Percentiles rank a stretch among this genome's conserved stretches.
phyloP scores from a whole-genome alignment of 1,140 invertebrate species.

The Mesaphorura yosii region DNA sequence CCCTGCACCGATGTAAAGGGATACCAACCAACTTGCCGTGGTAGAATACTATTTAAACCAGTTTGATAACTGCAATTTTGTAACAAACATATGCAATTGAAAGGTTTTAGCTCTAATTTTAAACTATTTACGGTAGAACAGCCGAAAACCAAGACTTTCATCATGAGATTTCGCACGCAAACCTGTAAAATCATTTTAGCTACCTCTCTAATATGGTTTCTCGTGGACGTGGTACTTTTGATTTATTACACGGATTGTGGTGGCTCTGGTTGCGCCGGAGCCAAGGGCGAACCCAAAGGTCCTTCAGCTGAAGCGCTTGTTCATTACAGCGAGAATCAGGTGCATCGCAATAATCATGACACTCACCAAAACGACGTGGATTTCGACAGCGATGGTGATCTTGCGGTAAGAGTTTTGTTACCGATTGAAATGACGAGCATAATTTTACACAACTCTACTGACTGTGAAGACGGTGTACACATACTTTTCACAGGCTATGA shows the following conservation, averaged over 20 bases:
- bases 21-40: no score
- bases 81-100: no score
- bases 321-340: constrained; percentile 25
- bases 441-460: no score
- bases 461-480: constrained; percentile 1
- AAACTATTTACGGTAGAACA: no score
- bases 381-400: constrained; percentile 4
- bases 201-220: constrained; percentile 89
- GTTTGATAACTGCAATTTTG: no score
- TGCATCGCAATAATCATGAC: not conserved
- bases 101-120: no score
- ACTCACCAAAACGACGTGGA: constrained; percentile 13
- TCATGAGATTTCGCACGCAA: constrained; percentile 60
- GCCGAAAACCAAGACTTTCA: no score
- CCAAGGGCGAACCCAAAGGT: constrained; percentile 16
- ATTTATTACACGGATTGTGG: constrained; percentile 88
- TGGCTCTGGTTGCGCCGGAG: constrained; percentile 38
- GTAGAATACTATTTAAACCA: no score
- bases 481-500: constrained; percentile 1
- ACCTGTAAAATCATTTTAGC: constrained; percentile 87
- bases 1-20: no score
- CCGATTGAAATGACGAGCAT: no score
- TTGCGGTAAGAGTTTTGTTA: constrained; percentile 9
- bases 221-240: constrained; percentile 79
- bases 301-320: constrained; percentile 27